Conservation (phyloP, 2,888 invertebrate genomes). For the Lycia hirtaria region DNA sequence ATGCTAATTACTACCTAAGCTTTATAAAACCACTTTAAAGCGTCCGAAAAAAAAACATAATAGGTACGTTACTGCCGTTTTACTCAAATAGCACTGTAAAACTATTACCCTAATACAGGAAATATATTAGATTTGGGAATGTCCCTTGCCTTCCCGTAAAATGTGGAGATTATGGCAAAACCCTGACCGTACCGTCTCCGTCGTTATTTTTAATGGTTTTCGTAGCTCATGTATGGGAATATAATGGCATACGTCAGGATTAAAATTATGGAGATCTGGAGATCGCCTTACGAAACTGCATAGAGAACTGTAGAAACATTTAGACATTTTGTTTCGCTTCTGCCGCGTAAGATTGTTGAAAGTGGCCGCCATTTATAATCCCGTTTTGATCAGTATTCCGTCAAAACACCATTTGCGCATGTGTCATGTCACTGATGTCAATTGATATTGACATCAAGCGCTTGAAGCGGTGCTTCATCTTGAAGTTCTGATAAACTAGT, state of each 20-base stretch:
- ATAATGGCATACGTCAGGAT: background rate
- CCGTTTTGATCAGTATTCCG: no score
- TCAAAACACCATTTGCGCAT: no score
- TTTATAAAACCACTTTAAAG: background rate
- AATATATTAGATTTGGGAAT: slow-evolving; percentile 19
- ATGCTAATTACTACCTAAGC: no score
- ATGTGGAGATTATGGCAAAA: slow-evolving; percentile 10
- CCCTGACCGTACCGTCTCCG: slow-evolving; percentile 1
- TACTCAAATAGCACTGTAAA: slow-evolving; percentile 39
- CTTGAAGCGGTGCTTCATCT: no score
- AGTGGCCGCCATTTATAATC: no score
- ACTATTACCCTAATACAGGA: slow-evolving; percentile 37
- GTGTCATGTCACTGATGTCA: no score
- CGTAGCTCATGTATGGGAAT: slow-evolving; percentile 9
- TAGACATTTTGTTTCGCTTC: no score
- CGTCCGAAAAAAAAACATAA: background rate
- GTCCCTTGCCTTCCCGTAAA: slow-evolving; percentile 6
- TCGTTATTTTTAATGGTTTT: slow-evolving; percentile 19
- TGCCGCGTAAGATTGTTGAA: no score
- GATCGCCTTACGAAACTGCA: background rate
- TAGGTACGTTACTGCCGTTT: background rate
- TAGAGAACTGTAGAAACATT: no score
- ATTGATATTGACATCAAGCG: no score
- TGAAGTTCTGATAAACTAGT: no score
- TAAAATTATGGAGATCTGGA: background rate